Base-by-base conservation (phyloP, 2,113 vertebrate genomes). In the Tenebrosternarchus preto region DNA sequence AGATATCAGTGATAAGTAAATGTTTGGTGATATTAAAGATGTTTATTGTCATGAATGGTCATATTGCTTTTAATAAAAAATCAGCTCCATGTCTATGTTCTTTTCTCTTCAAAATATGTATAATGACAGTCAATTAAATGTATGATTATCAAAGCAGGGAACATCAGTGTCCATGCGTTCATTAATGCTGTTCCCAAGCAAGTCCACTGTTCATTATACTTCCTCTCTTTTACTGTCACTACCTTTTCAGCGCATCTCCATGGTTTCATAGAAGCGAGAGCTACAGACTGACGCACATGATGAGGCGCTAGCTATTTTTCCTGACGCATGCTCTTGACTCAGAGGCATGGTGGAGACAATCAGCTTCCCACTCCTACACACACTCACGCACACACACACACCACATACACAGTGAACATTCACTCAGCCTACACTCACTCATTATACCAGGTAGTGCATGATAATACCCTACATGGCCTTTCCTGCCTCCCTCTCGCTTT, bases 281-380 rank as follows among this genome's bases (percentile, higher is more conserved):
- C 33, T 73, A 9, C 17, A 24, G 60, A 70, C 67, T 86, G 85
- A 86, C 85, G 85, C 82, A 86, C 66, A 84, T 79, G 79, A 83
- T 86, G 84, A 83, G 83, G 80, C 19, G 59, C 76, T 71, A 61
- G 72, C 66, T 81, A 24, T 67, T 86, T 82, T 85, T 78, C 46
- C 70, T 78, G 75, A 85, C 67, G 80, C 66, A 73, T 66, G 77
- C 83, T 85, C 80, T 85, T 85, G 80, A 85, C 83, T 85, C 76
- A 81, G 69, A 84, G 67, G 78, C 82, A 76, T 63, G 50, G 66
- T 67, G 50, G 71, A 84, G 80, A 85, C 80, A 85, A 85, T 85
- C 77, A 82, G 67, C 80, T 81, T 82, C 83, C 80, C 69, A 85
- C 80, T 79, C 76, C 66, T 61, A 72, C 64, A 70, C 80, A 76